These are phyloP conservation scores for Percopsis omiscomaycus DNA, from an alignment of 2,797 vertebrate genomes.

Conservation along the genomic window DNA sequence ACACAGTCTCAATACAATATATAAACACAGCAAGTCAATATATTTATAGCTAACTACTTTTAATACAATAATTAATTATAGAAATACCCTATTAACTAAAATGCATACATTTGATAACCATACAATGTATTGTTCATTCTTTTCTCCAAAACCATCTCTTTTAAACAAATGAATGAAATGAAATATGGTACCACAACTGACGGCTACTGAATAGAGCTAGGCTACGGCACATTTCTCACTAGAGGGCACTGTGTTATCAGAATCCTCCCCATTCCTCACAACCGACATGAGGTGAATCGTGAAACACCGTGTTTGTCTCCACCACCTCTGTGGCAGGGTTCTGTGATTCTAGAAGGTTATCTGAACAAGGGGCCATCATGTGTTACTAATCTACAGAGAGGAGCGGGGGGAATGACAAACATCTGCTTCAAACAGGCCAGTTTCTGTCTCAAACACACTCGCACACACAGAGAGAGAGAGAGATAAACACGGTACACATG, in stretches of 20 bases:
- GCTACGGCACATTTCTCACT: slow-evolving; percentile 34
- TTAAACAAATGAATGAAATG: slow-evolving; percentile 9
- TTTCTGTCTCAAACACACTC: slow-evolving; percentile 11
- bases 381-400: slow-evolving; percentile 69
- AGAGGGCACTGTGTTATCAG: slow-evolving; percentile 70
- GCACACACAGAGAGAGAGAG: slow-evolving; percentile 16
- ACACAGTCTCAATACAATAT: too few species aligned
- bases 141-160: slow-evolving; percentile 9
- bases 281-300: slow-evolving; percentile 31
- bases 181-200: slow-evolving; percentile 12
- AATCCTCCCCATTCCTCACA: slow-evolving; percentile 21
- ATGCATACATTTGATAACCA: background rate
- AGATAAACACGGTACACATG: background rate
- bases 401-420: slow-evolving; percentile 56
- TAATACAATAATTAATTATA: background rate
- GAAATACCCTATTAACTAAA: background rate
- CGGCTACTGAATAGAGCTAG: slow-evolving; percentile 22
- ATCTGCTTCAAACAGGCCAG: slow-evolving; percentile 52
- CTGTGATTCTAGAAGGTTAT: slow-evolving; percentile 59
- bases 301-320: slow-evolving; percentile 16
- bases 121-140: slow-evolving; percentile 4
- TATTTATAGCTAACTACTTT: too few species aligned
- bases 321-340: slow-evolving; percentile 36
- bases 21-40: too few species aligned
- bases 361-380: slow-evolving; percentile 57